These are phyloP conservation scores for Strix uralensis DNA, from an alignment of 2,113 vertebrate genomes.

Conservation along the genomic window DNA sequence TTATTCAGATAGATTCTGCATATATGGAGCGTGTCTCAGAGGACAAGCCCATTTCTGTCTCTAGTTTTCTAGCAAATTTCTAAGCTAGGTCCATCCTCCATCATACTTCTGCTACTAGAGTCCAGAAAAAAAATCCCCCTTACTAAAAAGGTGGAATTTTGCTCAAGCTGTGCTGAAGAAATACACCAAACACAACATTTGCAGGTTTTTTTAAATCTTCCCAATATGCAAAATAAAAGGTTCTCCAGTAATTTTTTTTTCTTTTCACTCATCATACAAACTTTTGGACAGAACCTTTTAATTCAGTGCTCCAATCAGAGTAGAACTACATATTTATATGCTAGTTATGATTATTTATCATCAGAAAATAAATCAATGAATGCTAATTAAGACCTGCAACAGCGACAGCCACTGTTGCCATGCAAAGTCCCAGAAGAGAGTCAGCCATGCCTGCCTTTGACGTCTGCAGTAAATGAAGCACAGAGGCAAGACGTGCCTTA, in stretches of 20 bases:
- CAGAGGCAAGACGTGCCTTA: background rate
- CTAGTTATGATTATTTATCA: background rate
- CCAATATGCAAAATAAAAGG: background rate
- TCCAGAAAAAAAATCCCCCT: background rate
- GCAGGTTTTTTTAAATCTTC: background rate
- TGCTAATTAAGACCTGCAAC: background rate
- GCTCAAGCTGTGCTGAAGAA: background rate
- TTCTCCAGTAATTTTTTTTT: background rate
- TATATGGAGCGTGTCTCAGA: constrained; percentile 64
- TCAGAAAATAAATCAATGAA: background rate
- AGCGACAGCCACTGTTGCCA: background rate
- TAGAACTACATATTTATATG: background rate
- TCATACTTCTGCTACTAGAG: background rate
- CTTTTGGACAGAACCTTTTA: background rate
- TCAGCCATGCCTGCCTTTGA: background rate
- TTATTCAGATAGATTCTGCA: constrained; percentile 72
- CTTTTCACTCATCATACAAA: background rate
- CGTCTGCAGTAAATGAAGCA: background rate
- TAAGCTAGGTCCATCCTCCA: constrained; percentile 25
- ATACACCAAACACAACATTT: background rate
- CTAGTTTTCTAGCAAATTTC: constrained; percentile 52
- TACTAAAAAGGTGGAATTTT: background rate
- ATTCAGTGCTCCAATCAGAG: background rate
- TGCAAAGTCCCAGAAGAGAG: background rate
- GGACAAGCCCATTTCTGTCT: constrained; percentile 48